Evolutionary conservation across 2,113 vertebrate genomes (phyloP), one percentile per base, ranked within the genome.

Genomic region (Procavia capensis): DNA sequence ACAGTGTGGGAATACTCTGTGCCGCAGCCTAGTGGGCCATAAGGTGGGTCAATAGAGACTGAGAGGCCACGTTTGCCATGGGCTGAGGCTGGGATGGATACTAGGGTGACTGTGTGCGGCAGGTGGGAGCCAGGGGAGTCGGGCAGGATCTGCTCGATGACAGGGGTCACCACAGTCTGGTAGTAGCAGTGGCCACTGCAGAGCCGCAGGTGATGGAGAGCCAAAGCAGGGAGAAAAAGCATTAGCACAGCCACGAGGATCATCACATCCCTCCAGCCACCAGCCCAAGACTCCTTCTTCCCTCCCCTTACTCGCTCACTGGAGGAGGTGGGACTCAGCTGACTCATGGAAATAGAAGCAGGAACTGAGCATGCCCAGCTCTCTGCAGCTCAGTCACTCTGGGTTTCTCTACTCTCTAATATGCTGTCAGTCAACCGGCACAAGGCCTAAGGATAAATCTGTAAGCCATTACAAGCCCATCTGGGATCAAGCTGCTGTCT

Each of bases 71-170:
- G 99, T 34, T 99, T 99, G 89, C 99, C 99, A 1, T 99, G 99
- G 0, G 99, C 97, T 7, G 98, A 99, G 90, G 99, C 99, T 0
- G 99, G 99, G 97, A 99, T 99, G 97, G 99, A 99, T 79, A 99
- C 99, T 0, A 99, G 98, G 0, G 99, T 99, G 95, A 99, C 99
- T 0, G 99, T 99, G 98, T 99, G 99, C n/a, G 99, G 99, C 96
- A 99, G 99, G 90, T 98, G 99, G 7, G 99, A 98, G 59, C 99
- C 98, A 0, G 99, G 99, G 0, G 99, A 99, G 86, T 99, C 99
- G 0, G 99, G 99, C 89, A 99, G 98, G 6, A 99, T 98, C 97
- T 98, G 98, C 89, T 99, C 98, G 3, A 99, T 99, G 90, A 99
- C 99, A 0, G 99, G 99, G 0, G 99, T 99, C 98, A 99, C 99